Base-by-base conservation (phyloP, 2,113 vertebrate genomes). In the Lagopus muta region DNA sequence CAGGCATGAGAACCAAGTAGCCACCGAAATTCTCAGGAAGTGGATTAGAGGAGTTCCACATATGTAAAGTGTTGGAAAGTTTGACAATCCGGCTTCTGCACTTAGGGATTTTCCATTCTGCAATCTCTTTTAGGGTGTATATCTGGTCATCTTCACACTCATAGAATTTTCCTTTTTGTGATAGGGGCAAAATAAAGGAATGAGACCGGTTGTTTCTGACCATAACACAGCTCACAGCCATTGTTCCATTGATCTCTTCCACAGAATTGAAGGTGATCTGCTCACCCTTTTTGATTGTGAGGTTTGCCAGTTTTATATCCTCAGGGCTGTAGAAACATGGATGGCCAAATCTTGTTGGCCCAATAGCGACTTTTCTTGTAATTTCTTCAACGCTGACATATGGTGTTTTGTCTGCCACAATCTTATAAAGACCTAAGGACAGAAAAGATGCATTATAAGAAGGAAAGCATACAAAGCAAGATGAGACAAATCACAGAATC, bases 81-180 rank as follows among this genome's bases (percentile, higher is more conserved):
- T 95, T 97, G 82, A 99, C 98, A 54, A 64, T 97, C 42, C 98
- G 88, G 10, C 88, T 97, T 90, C 98, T 97, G 77, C 96, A 96
- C 80, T 97, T 98, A 4, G 98, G 96, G 61, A 98, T 98, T 96
- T 98, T 99, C 98, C 98, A 98, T 71, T 98, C 97, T 5, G 98
- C 96, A 60, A 98, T 97, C 80, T 99, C 98, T 91, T 98, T 98
- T 30, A 99, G 90, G 10, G 98, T 98, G 82, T 99, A 99, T 72
- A 98, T 98, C 89, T 97, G 97, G 64, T 98, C 97, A 91, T 99
- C 98, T 86, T 98, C 97, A 64, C 98, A 98, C 79, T 99, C 98
- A 0, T 97, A 98, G 84, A 99, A 99, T 60, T 97, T 91, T 83
- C 98, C 98, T 94, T 98, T 85, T 96, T 97, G 97, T 0, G 97